A percentile compares a stretch with the other conserved stretches of the same genome.
Evolutionary conservation across 2,888 invertebrate species (phyloP).

Genomic region (Mythimna ferrago): DNA sequence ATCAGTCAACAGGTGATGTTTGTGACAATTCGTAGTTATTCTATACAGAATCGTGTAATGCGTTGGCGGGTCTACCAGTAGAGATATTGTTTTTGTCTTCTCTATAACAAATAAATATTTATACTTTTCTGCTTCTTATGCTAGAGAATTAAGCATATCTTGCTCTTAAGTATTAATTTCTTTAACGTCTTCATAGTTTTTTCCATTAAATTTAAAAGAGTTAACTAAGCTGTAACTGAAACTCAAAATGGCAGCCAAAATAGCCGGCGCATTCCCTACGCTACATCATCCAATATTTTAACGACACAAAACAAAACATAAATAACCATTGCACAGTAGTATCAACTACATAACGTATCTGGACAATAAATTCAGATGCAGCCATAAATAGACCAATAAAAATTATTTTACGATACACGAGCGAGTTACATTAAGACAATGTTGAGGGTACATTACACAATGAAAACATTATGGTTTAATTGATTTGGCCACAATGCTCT

Average conservation of each 20-base stretch:
- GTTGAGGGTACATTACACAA: constrained; percentile 86
- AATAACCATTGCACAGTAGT: constrained; percentile 76
- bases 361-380: constrained; percentile 84
- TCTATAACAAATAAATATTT: too few species aligned
- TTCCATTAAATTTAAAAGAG: constrained; percentile 5
- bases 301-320: constrained; percentile 77
- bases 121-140: too few species aligned
- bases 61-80: neutral
- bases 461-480: constrained; percentile 89
- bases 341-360: constrained; percentile 87
- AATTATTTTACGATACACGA: constrained; percentile 87
- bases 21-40: constrained; percentile 52
- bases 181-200: neutral
- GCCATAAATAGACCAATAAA: constrained; percentile 89
- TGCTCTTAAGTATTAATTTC: neutral
- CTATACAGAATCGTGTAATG: neutral
- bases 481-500: constrained; percentile 89
- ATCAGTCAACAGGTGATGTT: constrained; percentile 80
- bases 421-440: constrained; percentile 89
- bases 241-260: constrained; percentile 32
- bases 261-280: constrained; percentile 24
- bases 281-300: constrained; percentile 62
- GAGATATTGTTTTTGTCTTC: too few species aligned
- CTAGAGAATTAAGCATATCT: neutral
- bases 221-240: constrained; percentile 1